phyloP scores from a whole-genome alignment of 2,888 invertebrate genomes.

The Limnephilus lunatus region DNA sequence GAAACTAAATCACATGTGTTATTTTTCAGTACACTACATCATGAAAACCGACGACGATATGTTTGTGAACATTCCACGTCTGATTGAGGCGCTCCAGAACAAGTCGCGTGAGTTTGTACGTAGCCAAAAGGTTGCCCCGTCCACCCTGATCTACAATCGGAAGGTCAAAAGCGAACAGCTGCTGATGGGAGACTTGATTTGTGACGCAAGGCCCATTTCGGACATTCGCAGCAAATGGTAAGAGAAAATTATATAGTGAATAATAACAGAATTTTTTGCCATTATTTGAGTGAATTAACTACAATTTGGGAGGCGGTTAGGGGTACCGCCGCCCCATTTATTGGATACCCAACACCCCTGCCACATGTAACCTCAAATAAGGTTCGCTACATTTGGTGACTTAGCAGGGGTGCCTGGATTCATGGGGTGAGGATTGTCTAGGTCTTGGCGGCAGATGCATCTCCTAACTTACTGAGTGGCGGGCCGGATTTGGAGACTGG shows the following conservation, averaged over 20 bases:
- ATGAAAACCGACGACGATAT: constrained; percentile 93
- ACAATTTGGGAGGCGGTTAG: no score
- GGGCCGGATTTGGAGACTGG: no score
- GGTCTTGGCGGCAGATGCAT: no score
- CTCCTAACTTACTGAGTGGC: no score
- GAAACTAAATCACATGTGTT: neutral
- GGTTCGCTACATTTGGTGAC: no score
- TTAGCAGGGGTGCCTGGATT: no score
- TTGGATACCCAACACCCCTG: no score
- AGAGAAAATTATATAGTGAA: constrained; percentile 66
- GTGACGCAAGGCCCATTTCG: constrained; percentile 85
- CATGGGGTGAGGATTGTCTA: no score
- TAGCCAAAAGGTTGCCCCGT: constrained; percentile 29
- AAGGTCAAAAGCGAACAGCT: constrained; percentile 73
- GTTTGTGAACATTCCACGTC: constrained; percentile 86
- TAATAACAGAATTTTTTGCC: no score
- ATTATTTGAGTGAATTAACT: no score
- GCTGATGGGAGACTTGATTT: constrained; percentile 87
- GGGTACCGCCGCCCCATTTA: no score
- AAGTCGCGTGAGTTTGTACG: constrained; percentile 68
- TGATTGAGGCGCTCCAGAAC: constrained; percentile 75
- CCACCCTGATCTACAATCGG: neutral
- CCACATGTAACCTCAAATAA: no score
- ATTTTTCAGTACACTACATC: constrained; percentile 79
- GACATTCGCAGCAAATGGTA: constrained; percentile 88